phyloP scores from a whole-genome alignment of 2,113 vertebrate species.

The Ornithorhynchus anatinus region DNA sequence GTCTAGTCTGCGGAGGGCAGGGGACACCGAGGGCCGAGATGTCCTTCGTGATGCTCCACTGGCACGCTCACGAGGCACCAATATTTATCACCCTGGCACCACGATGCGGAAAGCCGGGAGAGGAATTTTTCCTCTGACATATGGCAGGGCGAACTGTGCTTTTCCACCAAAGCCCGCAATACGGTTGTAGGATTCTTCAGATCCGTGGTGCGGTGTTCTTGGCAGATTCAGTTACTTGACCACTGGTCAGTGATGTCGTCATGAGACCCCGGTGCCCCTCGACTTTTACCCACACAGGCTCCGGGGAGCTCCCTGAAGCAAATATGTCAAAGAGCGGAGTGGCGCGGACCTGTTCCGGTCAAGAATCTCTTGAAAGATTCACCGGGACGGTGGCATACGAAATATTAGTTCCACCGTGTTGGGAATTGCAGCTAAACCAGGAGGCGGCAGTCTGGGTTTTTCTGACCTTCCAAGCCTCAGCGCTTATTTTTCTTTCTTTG shows the following conservation, averaged over 20 bases:
- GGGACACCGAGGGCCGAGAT: too few species aligned
- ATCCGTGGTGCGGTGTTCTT: background rate
- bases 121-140: too few species aligned
- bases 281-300: background rate
- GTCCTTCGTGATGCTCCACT: too few species aligned
- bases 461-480: background rate
- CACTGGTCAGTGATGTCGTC: background rate
- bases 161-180: background rate
- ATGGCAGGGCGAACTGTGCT: background rate
- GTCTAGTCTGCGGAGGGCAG: too few species aligned
- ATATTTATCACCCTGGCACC: too few species aligned
- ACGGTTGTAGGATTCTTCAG: background rate
- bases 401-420: fast-evolving
- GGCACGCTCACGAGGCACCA: too few species aligned
- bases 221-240: too few species aligned
- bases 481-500: too few species aligned
- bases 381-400: fast-evolving
- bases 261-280: background rate
- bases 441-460: background rate
- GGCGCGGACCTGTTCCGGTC: background rate
- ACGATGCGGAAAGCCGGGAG: too few species aligned
- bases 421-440: fast-evolving
- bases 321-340: background rate
- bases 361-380: background rate
- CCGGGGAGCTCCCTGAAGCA: background rate